Conservation (phyloP, 2,113 vertebrate genomes). For the Syngnathus scovelli region DNA sequence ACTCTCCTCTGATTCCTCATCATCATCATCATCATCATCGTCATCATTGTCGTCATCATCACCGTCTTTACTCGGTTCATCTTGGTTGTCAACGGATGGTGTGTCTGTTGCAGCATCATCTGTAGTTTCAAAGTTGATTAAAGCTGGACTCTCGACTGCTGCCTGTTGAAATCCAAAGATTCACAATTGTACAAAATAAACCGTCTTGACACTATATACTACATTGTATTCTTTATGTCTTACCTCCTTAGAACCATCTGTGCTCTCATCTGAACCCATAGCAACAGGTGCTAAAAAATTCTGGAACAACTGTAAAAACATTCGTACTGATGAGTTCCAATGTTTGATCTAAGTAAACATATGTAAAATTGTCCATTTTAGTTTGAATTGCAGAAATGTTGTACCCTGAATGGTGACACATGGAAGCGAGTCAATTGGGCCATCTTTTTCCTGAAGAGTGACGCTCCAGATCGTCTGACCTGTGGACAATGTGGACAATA, state of each 20-base stretch:
- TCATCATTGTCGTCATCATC: slow-evolving; percentile 20
- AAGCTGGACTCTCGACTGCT: slow-evolving; percentile 2
- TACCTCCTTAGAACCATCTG: slow-evolving; percentile 59
- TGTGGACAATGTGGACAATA: slow-evolving; percentile 22
- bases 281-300: slow-evolving; percentile 9
- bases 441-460: slow-evolving; percentile 18
- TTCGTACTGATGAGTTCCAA: neutral
- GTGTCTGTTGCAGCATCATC: slow-evolving; percentile 32
- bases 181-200: neutral
- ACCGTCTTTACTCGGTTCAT: slow-evolving; percentile 34
- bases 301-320: neutral
- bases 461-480: slow-evolving; percentile 39
- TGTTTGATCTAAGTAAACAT: neutral
- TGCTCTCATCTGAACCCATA: slow-evolving; percentile 57
- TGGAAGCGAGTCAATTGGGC: slow-evolving; percentile 13
- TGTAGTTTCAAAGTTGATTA: slow-evolving; percentile 16
- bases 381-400: neutral
- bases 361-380: neutral
- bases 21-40: slow-evolving; percentile 26
- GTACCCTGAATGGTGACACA: slow-evolving; percentile 47
- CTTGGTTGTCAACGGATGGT: slow-evolving; percentile 36
- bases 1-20: slow-evolving; percentile 46
- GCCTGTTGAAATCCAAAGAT: slow-evolving; percentile 10
- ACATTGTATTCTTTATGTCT: neutral
- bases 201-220: neutral